Evolutionary conservation across 2,888 invertebrate genomes (phyloP).

Genomic region (Drosophila longiperda): DNA sequence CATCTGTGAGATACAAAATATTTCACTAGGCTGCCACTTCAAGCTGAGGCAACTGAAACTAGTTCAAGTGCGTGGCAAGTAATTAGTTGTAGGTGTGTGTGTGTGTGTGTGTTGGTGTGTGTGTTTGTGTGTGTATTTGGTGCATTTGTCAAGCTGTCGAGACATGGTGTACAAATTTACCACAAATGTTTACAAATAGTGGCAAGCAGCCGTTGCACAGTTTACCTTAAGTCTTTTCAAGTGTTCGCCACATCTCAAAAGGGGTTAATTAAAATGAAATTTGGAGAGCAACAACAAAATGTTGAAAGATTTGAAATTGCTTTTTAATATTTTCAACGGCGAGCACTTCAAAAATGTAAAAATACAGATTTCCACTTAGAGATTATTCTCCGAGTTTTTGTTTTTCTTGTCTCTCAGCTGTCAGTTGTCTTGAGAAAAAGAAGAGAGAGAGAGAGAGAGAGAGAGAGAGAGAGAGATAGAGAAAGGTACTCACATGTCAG

Average conservation of each 20-base stretch:
- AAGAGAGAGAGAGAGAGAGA: neutral
- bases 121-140: slow-evolving; percentile 23
- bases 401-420: slow-evolving; percentile 10
- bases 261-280: slow-evolving; percentile 70
- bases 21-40: slow-evolving; percentile 34
- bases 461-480: neutral
- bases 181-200: slow-evolving; percentile 71
- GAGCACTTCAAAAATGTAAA: slow-evolving; percentile 37
- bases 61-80: slow-evolving; percentile 77
- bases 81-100: slow-evolving; percentile 60
- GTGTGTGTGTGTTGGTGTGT: slow-evolving; percentile 20
- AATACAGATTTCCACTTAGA: slow-evolving; percentile 70
- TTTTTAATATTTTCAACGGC: slow-evolving; percentile 77
- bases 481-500: slow-evolving; percentile 19
- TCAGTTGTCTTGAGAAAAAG: slow-evolving; percentile 14
- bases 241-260: slow-evolving; percentile 26
- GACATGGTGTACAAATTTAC: slow-evolving; percentile 48
- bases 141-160: slow-evolving; percentile 54
- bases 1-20: slow-evolving; percentile 37
- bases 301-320: slow-evolving; percentile 62
- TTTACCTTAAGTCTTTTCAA: slow-evolving; percentile 64
- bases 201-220: slow-evolving; percentile 23
- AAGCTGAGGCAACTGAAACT: slow-evolving; percentile 53
- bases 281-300: slow-evolving; percentile 26
- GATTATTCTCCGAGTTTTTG: slow-evolving; percentile 49